Evolutionary conservation across 2,113 vertebrate species (phyloP).

Genomic region (Poicephalus meyeri): DNA sequence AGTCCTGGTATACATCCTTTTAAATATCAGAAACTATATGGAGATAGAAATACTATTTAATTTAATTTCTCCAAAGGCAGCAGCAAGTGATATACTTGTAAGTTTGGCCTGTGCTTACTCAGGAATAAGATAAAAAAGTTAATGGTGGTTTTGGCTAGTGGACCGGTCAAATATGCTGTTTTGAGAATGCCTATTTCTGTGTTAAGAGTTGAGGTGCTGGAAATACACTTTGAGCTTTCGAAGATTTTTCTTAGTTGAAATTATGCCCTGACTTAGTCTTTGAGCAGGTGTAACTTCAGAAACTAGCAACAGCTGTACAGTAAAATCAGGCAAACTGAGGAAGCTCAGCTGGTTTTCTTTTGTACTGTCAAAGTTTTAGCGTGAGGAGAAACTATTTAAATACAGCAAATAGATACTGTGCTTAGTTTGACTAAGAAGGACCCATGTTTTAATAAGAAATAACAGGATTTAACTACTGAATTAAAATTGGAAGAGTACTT

Average conservation of each 20-base stretch:
- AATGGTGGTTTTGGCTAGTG: neutral
- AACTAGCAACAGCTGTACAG: neutral
- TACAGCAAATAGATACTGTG: neutral
- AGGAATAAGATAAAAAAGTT: constrained; percentile 20
- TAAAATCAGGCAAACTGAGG: neutral
- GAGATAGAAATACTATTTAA: neutral
- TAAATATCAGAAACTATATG: neutral
- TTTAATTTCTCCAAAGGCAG: constrained; percentile 9
- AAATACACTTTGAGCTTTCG: neutral
- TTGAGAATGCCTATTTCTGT: neutral
- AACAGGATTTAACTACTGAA: neutral
- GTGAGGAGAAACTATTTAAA: neutral
- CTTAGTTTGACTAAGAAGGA: neutral
- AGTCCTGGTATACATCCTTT: neutral
- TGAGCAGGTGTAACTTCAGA: neutral
- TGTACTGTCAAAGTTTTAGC: neutral
- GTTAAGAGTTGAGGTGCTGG: neutral
- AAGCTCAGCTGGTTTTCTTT: neutral
- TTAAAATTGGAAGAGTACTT: neutral
- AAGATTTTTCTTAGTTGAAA: neutral
- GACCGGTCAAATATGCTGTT: neutral
- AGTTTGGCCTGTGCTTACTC: constrained; percentile 11
- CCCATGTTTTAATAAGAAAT: neutral
- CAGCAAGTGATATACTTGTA: neutral
- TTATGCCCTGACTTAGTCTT: neutral